Evolutionary conservation across 2,113 vertebrate genomes (phyloP), one percentile per base, ranked within the genome.

Genomic region (Lagenorhynchus albirostris): DNA sequence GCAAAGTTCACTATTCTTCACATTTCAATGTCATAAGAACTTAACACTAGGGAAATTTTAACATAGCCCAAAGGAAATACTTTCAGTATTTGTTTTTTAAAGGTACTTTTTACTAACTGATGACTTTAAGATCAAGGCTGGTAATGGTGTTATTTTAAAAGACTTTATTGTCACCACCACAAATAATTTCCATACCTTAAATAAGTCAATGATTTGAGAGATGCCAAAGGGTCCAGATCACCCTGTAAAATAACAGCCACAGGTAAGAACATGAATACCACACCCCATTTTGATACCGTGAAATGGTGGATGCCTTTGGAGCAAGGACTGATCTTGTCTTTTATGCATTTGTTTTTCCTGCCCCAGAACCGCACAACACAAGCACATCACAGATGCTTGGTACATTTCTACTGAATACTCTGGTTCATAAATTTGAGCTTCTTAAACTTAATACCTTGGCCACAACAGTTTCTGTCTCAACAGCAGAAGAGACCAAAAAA

Each of bases 151-250:
- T 44, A n/a, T 29, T 62, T 85, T 74, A 68, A 86, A 73, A 21
- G 71, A 60, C 58, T 50, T 79, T 33, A 47, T 21, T 9, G 55
- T 65, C 13, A 63, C 33, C 7, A 91, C 53, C n/a, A 88, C 29
- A 67, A 84, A 63, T 65, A 31, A 26, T 62, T 65, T 11, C 97
- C 97, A 6, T 98, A 99, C 99, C 99, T 99, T 91, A 99, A 98
- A 20, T 99, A 99, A 5, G 98, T 99, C 97, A 99, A 77, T 0
- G 99, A 99, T 98, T 99, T 99, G 77, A 99, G 99, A 6, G 99
- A 98, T 58, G 99, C 98, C 96, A 99, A 98, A 0, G 99, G 99
- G 97, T 99, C 99, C 98, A 99, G 98, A 95, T 99, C 99, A 38
- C 99, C 99, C 99, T 99, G 84, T 3, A 55, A 58, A 74, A 95